Evolutionary conservation across 1,140 invertebrate genomes (phyloP).

Genomic region (Bombus impatiens): DNA sequence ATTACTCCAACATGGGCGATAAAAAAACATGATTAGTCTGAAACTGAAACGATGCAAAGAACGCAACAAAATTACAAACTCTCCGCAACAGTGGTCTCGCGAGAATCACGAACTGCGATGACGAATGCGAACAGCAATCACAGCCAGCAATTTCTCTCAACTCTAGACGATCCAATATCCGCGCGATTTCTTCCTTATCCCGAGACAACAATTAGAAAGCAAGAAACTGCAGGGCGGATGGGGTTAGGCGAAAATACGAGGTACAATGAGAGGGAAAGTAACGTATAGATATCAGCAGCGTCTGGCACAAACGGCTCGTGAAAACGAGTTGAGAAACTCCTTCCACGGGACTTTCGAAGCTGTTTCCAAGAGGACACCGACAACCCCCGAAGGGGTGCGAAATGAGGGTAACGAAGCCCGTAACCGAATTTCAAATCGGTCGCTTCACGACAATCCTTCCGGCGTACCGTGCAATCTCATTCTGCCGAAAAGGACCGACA

Average conservation of each 20-base stretch:
- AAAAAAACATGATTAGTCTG: too few species aligned
- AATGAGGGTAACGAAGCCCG: conserved; percentile 70
- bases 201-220: neutral
- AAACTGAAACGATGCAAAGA: too few species aligned
- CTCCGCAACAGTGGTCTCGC: too few species aligned
- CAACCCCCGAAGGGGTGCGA: conserved; percentile 54
- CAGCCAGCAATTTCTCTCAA: neutral
- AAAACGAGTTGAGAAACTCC: conserved; percentile 67
- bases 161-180: neutral
- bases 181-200: neutral
- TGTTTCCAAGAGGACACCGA: conserved; percentile 16
- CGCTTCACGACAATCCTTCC: conserved; percentile 45
- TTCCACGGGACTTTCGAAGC: conserved; percentile 48
- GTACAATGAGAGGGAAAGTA: conserved; percentile 10
- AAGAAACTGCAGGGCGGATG: neutral
- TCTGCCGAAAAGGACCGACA: conserved; percentile 39
- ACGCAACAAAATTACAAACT: too few species aligned
- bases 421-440: conserved; percentile 70
- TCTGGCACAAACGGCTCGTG: conserved; percentile 61
- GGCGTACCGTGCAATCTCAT: conserved; percentile 39
- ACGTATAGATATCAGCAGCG: neutral
- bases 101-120: too few species aligned
- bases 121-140: neutral
- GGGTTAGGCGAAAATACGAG: neutral
- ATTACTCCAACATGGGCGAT: too few species aligned